Evolutionary conservation across 2,797 vertebrate species (phyloP).

Genomic region (Remorina albescens): DNA sequence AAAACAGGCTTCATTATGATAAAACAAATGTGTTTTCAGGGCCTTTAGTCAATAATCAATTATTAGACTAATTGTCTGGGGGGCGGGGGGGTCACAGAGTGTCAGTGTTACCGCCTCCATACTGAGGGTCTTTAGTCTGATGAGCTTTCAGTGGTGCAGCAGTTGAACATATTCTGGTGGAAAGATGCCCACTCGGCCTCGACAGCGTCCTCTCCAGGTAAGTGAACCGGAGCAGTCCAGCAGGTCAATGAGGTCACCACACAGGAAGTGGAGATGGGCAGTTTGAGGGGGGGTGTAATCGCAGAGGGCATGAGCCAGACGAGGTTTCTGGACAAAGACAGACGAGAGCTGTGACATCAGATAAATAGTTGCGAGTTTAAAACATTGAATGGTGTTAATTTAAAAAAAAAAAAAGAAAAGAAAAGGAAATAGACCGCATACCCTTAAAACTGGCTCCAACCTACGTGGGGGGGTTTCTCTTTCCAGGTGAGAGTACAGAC

Average conservation of each 20-base stretch:
- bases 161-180: conserved; percentile 88
- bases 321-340: conserved; percentile 64
- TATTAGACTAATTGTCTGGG: neutral
- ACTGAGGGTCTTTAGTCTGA: neutral
- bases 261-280: conserved; percentile 87
- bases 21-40: too few species aligned
- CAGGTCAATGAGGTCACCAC: conserved; percentile 89
- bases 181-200: conserved; percentile 85
- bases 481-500: conserved; percentile 37
- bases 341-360: conserved; percentile 23
- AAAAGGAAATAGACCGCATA: conserved; percentile 42
- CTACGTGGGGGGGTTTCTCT: conserved; percentile 35
- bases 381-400: neutral
- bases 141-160: conserved; percentile 63
- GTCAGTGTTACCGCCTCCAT: neutral
- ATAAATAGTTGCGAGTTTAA: conserved; percentile 2
- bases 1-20: too few species aligned
- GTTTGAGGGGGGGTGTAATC: conserved; percentile 82
- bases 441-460: conserved; percentile 53
- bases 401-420: neutral
- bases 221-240: conserved; percentile 84
- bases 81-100: too few species aligned
- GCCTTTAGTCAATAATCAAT: neutral
- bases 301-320: conserved; percentile 75
- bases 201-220: conserved; percentile 89